Base-by-base conservation (phyloP, 1,140 invertebrate genomes). In the Episyrphus balteatus region DNA sequence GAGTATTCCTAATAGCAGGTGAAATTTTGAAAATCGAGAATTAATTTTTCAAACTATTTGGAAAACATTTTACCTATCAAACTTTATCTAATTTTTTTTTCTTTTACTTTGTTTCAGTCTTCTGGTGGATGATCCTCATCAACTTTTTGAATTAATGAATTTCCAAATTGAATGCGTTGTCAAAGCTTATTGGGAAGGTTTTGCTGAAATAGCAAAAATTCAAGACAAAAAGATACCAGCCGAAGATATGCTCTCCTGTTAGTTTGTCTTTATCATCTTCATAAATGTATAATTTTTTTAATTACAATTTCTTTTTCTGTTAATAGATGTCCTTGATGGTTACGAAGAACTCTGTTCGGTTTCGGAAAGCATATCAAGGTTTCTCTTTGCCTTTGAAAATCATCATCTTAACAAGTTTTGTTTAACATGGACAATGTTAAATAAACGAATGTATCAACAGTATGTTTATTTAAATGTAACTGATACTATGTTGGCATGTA, bases 131-230 rank as follows among this genome's bases (percentile, higher is more conserved):
- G 67, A 68, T 55, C 62, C 61, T 40, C 59, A 68, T 58, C 58
- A 66, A 21, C 44, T 68, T 43, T 53, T 68, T 53, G 62, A 68
- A 61, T 60, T 67, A 55, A 52, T 68, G 51, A 59, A 62, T 53
- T 61, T 64, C 55, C 60, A 68, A 53, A 53, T 66, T 12, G 58
- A 66, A 54, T 67, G 58, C 52, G 58, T 68, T 58, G 61, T 64
- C 3, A 64, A 61, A 49, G 61, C 66, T 15, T 68, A 66, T 48
- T 58, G 59, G 30, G 62, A 64, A 54, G 65, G 65, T 33, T 61
- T 68, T 52, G 57, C 61, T 14, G 62, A 68, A 51, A 65, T 65
- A 50, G 58, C 56, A 47, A 58, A 61, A 45, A 61, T 58, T 43
- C 56, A 64, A 40, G 61, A 56, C 41, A 56, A 56, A 39, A 63